A percentile compares a stretch with the other conserved stretches of the same genome.
Conservation (phyloP, 2,888 invertebrate genomes). For the Sesia bembeciformis region DNA sequence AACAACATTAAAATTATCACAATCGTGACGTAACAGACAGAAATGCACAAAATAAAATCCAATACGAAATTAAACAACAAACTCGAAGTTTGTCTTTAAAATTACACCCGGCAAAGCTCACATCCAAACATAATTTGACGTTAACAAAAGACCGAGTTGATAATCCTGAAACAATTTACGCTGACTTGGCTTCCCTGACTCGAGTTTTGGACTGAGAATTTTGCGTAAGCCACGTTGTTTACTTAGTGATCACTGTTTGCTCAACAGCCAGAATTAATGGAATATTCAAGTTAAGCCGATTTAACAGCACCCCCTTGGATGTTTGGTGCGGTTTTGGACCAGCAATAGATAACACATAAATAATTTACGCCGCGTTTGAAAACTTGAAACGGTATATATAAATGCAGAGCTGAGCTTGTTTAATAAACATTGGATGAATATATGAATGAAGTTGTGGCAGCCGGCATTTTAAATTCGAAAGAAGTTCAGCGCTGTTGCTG, state of each 20-base stretch:
- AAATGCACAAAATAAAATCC: too few relatives aligned
- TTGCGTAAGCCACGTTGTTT: conserved; percentile 25
- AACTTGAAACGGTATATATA: conserved; percentile 18
- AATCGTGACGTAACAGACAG: too few relatives aligned
- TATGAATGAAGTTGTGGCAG: conserved; percentile 27
- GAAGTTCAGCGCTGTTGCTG: background rate
- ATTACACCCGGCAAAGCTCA: conserved; percentile 29
- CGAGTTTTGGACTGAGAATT: conserved; percentile 6
- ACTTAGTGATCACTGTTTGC: conserved; percentile 51
- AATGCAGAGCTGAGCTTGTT: conserved; percentile 20
- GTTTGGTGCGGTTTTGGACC: conserved; percentile 19
- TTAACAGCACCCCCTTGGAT: conserved; percentile 22
- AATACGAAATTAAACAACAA: conserved; percentile 9
- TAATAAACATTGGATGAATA: conserved; percentile 49
- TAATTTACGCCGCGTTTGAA: conserved; percentile 27
- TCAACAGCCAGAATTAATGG: conserved; percentile 53
- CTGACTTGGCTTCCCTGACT: conserved; percentile 9
- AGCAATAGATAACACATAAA: conserved; percentile 34
- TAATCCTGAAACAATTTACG: conserved; percentile 29
- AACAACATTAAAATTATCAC: too few relatives aligned
- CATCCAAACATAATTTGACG: conserved; percentile 37
- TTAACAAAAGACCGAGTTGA: conserved; percentile 34
- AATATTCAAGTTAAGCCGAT: conserved; percentile 54
- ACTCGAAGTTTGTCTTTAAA: conserved; percentile 21
- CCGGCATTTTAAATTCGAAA: background rate